phyloP scores from a whole-genome alignment of 2,113 vertebrate genomes.

The Tetrax tetrax region DNA sequence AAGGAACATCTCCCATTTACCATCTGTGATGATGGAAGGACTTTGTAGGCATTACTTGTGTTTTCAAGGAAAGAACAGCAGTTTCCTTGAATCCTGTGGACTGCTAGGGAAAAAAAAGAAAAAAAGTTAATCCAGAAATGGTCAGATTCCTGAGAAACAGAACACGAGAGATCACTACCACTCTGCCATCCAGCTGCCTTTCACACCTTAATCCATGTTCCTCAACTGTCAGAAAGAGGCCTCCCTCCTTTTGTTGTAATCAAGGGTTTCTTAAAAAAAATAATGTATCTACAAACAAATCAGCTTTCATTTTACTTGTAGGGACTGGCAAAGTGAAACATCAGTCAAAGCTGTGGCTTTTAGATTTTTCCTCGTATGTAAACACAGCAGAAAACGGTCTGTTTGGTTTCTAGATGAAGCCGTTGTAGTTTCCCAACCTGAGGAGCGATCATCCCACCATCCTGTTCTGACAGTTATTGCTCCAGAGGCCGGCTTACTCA shows the following conservation, averaged over 20 bases:
- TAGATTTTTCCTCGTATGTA: not conserved
- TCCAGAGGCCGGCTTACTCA: not conserved
- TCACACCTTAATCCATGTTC: not conserved
- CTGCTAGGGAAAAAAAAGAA: not conserved
- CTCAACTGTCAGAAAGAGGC: not conserved
- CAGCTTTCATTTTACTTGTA: not conserved
- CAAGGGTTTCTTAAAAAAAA: not conserved
- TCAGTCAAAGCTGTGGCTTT: not conserved
- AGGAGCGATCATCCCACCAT: not conserved
- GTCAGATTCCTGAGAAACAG: not conserved
- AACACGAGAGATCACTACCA: not conserved
- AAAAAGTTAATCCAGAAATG: not conserved
- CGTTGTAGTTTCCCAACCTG: slow-evolving; percentile 25
- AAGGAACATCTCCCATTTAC: not conserved
- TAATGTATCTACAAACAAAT: not conserved
- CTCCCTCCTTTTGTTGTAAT: not conserved
- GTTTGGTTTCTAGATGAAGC: not conserved
- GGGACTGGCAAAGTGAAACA: not conserved
- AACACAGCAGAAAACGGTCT: not conserved
- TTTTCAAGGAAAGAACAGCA: not conserved
- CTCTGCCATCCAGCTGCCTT: not conserved
- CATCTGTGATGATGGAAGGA: not conserved
- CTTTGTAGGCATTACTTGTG: not conserved
- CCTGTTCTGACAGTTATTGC: not conserved
- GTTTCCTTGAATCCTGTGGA: not conserved